Percentiles rank a stretch among this genome's conserved stretches.
phyloP scores from a whole-genome alignment of 2,797 vertebrate genomes.

The Nyctalus aviator region DNA sequence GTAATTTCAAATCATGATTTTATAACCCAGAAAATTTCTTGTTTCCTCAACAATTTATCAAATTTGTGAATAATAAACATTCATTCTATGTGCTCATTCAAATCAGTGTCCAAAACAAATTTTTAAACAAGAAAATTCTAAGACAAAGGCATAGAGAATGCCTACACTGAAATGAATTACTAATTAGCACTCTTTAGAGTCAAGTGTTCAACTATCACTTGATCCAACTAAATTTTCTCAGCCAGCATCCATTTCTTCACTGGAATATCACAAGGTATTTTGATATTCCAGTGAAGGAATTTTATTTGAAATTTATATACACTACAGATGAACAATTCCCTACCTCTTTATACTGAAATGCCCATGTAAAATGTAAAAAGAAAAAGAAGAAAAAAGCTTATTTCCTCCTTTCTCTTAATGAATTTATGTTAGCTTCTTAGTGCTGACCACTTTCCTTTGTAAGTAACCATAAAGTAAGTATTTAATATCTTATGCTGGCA shows the following conservation, averaged over 20 bases:
- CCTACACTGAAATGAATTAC: neutral
- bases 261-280: neutral
- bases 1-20: slow-evolving; percentile 52
- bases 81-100: slow-evolving; percentile 4
- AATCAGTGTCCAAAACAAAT: slow-evolving; percentile 20
- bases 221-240: neutral
- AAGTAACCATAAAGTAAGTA: slow-evolving; percentile 23
- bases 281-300: neutral
- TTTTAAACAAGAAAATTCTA: slow-evolving; percentile 37
- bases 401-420: neutral
- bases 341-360: neutral
- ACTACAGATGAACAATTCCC: neutral
- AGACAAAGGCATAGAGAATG: neutral
- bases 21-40: slow-evolving; percentile 50
- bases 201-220: neutral
- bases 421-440: neutral
- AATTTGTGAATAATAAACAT: slow-evolving; percentile 34
- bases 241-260: neutral
- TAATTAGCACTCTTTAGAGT: neutral
- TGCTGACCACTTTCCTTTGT: neutral
- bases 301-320: neutral
- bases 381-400: neutral
- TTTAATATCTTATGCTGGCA: slow-evolving; percentile 2
- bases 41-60: slow-evolving; percentile 53
- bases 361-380: neutral